Evolutionary conservation across 2,888 invertebrate species (phyloP).

Genomic region (Gastrophysa polygoni): DNA sequence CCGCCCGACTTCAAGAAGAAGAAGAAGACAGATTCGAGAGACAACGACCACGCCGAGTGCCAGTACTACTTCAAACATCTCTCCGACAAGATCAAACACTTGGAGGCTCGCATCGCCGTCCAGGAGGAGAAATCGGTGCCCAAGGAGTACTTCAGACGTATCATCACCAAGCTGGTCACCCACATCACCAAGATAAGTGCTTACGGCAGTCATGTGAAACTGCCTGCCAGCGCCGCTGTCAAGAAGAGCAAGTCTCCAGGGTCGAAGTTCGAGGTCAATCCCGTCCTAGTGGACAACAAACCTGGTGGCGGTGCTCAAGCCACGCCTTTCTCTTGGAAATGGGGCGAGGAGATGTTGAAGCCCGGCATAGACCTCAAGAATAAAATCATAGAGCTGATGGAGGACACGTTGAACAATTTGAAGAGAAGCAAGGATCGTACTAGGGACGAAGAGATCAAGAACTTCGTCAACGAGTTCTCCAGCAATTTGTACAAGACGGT

Average conservation of each 20-base stretch:
- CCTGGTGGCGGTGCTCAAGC: not conserved
- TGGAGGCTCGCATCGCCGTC: conserved; percentile 49
- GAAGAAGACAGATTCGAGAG: conserved; percentile 11
- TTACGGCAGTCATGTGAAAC: conserved; percentile 19
- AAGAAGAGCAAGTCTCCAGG: conserved; percentile 5
- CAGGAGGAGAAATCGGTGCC: conserved; percentile 54
- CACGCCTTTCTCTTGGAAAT: conserved; percentile 44
- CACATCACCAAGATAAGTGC: conserved; percentile 28
- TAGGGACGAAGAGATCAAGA: conserved; percentile 25
- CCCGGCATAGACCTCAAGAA: conserved; percentile 53
- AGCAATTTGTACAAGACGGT: conserved; percentile 25
- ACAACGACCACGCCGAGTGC: conserved; percentile 35
- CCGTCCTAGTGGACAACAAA: conserved; percentile 11
- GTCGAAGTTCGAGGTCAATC: conserved; percentile 18
- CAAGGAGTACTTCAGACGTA: conserved; percentile 54
- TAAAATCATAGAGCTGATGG: conserved; percentile 47
- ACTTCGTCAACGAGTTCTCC: conserved; percentile 20
- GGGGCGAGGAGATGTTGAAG: conserved; percentile 52
- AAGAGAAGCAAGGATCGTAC: conserved; percentile 34
- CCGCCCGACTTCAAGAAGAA: conserved; percentile 12
- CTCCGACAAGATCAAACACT: conserved; percentile 43
- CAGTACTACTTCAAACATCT: conserved; percentile 42
- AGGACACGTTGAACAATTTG: conserved; percentile 43
- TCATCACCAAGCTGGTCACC: conserved; percentile 52
- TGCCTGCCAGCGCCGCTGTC: not conserved